These are phyloP conservation scores for Boleophthalmus pectinirostris DNA, from an alignment of 2,113 vertebrate species.

Conservation along the genomic window DNA sequence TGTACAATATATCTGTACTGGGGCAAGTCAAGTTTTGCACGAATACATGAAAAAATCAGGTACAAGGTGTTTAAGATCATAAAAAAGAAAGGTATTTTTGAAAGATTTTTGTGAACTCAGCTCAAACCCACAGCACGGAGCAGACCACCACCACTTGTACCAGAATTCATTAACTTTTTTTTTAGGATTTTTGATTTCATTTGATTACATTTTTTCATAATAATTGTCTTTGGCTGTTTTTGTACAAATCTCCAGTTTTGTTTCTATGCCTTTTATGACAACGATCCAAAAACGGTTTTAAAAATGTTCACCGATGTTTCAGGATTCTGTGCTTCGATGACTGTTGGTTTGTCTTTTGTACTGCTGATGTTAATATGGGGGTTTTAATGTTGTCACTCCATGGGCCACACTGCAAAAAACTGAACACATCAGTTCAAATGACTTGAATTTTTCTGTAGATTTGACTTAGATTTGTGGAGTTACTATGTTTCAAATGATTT, in stretches of 20 bases:
- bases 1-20: no score
- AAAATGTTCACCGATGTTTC: conserved; percentile 72
- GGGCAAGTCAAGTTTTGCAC: no score
- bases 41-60: no score
- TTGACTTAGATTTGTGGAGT: no score
- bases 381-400: conserved; percentile 68
- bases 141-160: conserved; percentile 56
- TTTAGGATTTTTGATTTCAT: conserved; percentile 46
- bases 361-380: conserved; percentile 62
- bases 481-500: no score
- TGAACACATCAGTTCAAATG: background rate
- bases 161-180: conserved; percentile 29
- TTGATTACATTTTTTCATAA: conserved; percentile 20
- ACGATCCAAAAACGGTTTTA: conserved; percentile 68
- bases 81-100: background rate
- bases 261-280: conserved; percentile 71
- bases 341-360: conserved; percentile 70
- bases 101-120: conserved; percentile 5
- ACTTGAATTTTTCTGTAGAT: no score
- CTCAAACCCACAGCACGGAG: conserved; percentile 52
- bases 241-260: conserved; percentile 46
- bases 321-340: conserved; percentile 74
- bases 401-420: conserved; percentile 25
- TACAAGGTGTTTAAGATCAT: background rate
- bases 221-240: conserved; percentile 28